Base-by-base conservation (phyloP, 2,113 vertebrate species). In the Anas platyrhynchos region DNA sequence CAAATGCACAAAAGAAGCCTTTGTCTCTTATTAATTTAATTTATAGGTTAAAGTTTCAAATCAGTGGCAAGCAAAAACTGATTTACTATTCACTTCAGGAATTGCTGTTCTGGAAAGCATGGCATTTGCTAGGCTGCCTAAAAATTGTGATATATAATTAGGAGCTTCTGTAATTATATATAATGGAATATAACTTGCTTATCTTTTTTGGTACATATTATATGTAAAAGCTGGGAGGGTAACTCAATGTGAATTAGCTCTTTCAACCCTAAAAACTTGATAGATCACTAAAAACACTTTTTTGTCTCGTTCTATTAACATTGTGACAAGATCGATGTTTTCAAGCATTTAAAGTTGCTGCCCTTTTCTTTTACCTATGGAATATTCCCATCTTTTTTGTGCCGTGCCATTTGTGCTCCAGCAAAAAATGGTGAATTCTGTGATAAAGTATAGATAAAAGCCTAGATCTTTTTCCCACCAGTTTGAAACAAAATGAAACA, bases 21-120 rank as follows among this genome's bases (percentile, higher is more conserved):
- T 98, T 98, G 97, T 98, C 95, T 97, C 68, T 65, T 81, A 81
- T 91, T 97, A 95, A 97, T 96, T 97, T 97, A 97, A 97, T 97
- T 97, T 98, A 96, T 97, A 97, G 95, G 96, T 96, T 95, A 96
- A 97, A 96, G 96, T 97, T 97, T 97, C 91, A 86, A 77, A 96
- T 96, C 89, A 72, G 86, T 90, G 93, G 96, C 94, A 89, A 93
- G 96, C 85, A 86, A 91, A 91, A 83, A 96, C 96, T 95, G 97
- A 96, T 97, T 95, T 94, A 95, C 89, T 77, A 16, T 71, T 93
- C 79, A 32, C 93, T 95, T 89, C 87, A 91, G 95, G 96, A 96
- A 80, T n/a, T 69, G 92, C 79, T 11, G 27, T 59, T 92, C 90
- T 76, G 88, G 93, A 94, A 74, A 93, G 91, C 55, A 11, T 1